Evolutionary conservation across 2,888 invertebrate species (phyloP).

Genomic region (Synanthedon andrenaeformis): DNA sequence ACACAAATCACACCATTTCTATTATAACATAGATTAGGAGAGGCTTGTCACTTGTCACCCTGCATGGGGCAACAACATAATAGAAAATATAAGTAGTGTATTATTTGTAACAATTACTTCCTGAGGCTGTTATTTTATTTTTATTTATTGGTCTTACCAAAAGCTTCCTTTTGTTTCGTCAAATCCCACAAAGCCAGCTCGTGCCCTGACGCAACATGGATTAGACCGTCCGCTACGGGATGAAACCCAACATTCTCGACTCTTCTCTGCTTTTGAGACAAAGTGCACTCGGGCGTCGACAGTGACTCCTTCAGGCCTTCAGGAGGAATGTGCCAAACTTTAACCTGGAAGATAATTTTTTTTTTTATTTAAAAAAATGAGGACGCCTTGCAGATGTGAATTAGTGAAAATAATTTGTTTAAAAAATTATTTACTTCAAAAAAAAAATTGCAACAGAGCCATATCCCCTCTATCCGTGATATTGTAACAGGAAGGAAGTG

Average conservation of each 20-base stretch:
- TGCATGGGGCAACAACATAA: no score
- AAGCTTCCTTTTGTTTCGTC: constrained; percentile 82
- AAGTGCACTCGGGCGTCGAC: constrained; percentile 82
- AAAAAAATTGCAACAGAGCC: no score
- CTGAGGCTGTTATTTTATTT: no score
- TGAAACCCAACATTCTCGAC: constrained; percentile 94
- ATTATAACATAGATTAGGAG: no score
- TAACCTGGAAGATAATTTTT: constrained; percentile 68
- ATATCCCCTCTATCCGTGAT: no score
- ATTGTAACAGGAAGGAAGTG: no score
- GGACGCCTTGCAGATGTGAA: not conserved
- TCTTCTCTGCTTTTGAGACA: constrained; percentile 85
- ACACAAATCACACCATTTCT: no score
- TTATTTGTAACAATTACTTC: no score
- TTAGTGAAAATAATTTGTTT: not conserved
- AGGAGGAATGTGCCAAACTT: constrained; percentile 91
- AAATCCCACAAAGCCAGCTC: constrained; percentile 90
- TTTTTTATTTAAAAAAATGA: not conserved
- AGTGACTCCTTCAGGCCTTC: constrained; percentile 82
- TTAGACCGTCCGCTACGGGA: constrained; percentile 89
- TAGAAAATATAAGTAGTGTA: no score
- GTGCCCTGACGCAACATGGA: constrained; percentile 87
- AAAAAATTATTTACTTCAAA: no score
- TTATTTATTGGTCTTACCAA: constrained; percentile 61
- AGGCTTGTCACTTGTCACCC: no score